Evolutionary conservation across 2,888 invertebrate genomes (phyloP), one percentile per base, ranked within the genome.

Genomic region (Heteropelma amictum): DNA sequence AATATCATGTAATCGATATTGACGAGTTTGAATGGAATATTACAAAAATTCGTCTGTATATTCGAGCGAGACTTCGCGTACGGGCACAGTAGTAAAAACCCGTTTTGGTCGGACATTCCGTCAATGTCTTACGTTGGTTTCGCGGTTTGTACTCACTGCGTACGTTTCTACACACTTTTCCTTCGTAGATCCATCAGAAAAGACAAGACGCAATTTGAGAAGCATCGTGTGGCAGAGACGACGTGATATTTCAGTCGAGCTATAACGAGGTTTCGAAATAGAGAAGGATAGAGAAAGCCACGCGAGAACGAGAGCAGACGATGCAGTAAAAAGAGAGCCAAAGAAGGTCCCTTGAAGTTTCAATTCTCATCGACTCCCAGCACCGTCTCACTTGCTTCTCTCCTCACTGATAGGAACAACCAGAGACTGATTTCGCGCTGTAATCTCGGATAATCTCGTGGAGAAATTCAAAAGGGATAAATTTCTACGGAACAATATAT

Each of bases 361-460:
- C 35, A 21, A 26, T 72, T 58, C 64, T 33, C 64, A 58, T 65
- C 54, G 21, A 19, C 30, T 53, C 35, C n/a, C 51, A 30, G 30
- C 58, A 60, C 28, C n/a, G 28, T 47, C 45, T 45, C 45, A 64
- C 45, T 45, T 51, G 47, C 42, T 69, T 51, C 63, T 42, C 33
- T 42, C 64, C 21, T 47, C 58, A 51, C 73, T 69, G 64, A 64
- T 74, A 51, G 69, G 63, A 63, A 69, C 47, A 42, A 49, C 68
- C 54, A 65, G 74, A 74, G 79, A 79, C 81, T 82, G 83, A 85
- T 84, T 79, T 78, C 30, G 73, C 38, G 45, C 58, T 80, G 78
- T 85, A 84, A 85, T 85, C 84, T 83, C 72, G 80, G 81, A 80
- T 82, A 83, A 83, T 83, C 83, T 82, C 74, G 75, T 69, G 77